Evolutionary conservation across 2,797 vertebrate genomes (phyloP).

Genomic region (Carduelis carduelis): DNA sequence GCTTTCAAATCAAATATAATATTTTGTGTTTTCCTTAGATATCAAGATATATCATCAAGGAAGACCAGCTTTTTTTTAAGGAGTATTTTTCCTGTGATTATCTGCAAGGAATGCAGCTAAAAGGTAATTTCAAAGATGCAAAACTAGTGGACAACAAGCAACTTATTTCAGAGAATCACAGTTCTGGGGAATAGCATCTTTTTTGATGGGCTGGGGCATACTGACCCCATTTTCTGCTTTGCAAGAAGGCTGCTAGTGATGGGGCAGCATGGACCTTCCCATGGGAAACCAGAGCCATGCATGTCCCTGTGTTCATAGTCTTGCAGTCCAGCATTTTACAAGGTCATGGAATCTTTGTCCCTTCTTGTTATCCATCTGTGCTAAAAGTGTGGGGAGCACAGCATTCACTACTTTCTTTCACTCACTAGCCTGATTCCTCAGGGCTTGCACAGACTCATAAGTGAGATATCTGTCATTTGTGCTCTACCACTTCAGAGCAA

Average conservation of each 20-base stretch:
- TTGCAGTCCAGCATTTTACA: not conserved
- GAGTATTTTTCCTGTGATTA: not conserved
- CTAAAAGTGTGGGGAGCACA: not conserved
- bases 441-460: not conserved
- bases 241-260: not conserved
- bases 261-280: not conserved
- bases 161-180: not conserved
- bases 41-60: not conserved
- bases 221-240: not conserved
- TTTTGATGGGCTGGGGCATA: not conserved
- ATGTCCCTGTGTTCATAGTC: fast-evolving
- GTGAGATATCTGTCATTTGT: not conserved
- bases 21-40: not conserved
- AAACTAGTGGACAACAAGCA: not conserved
- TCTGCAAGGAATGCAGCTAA: not conserved
- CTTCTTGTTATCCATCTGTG: not conserved
- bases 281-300: not conserved
- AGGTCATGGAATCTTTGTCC: not conserved
- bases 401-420: not conserved
- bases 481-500: not conserved
- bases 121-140: not conserved
- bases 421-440: not conserved
- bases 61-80: not conserved
- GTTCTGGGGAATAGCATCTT: not conserved
- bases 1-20: not conserved